phyloP scores from a whole-genome alignment of 1,140 invertebrate species.

The Pseudomyrmex sp. region DNA sequence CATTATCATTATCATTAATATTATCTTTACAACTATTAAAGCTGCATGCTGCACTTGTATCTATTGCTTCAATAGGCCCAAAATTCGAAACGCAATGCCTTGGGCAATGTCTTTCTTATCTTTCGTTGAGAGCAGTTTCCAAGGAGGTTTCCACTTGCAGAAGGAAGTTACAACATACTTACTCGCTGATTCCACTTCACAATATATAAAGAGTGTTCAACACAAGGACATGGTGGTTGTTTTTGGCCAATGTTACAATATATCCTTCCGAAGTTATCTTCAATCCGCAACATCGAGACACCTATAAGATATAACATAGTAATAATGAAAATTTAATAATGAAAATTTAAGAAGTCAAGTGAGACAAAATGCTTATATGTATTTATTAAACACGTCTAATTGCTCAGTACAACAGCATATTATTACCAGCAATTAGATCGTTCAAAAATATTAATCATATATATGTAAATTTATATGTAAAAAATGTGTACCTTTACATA shows the following conservation, averaged over 20 bases:
- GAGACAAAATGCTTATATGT: background rate
- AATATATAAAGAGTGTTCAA: slow-evolving; percentile 97
- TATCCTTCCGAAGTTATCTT: slow-evolving; percentile 98
- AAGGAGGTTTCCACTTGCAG: slow-evolving; percentile 69
- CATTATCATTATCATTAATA: slow-evolving; percentile 61
- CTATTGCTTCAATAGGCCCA: slow-evolving; percentile 84
- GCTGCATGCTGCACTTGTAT: slow-evolving; percentile 78
- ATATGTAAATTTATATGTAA: background rate
- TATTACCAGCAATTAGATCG: background rate
- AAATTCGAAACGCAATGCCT: slow-evolving; percentile 75
- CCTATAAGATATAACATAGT: slow-evolving; percentile 85
- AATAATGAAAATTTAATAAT: slow-evolving; percentile 6
- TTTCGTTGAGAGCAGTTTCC: slow-evolving; percentile 78
- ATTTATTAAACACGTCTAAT: background rate
- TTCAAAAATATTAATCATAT: background rate
- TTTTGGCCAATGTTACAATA: slow-evolving; percentile 98
- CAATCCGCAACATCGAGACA: slow-evolving; percentile 98
- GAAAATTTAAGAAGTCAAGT: background rate
- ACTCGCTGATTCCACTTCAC: slow-evolving; percentile 85
- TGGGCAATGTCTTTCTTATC: slow-evolving; percentile 66
- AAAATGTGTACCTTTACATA: slow-evolving; percentile 92
- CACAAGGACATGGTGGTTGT: slow-evolving; percentile 98
- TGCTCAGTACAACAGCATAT: background rate
- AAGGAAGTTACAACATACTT: slow-evolving; percentile 74
- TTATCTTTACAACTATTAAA: slow-evolving; percentile 78